Evolutionary conservation across 2,797 vertebrate species (phyloP).

Genomic region (Xerus rutilus): DNA sequence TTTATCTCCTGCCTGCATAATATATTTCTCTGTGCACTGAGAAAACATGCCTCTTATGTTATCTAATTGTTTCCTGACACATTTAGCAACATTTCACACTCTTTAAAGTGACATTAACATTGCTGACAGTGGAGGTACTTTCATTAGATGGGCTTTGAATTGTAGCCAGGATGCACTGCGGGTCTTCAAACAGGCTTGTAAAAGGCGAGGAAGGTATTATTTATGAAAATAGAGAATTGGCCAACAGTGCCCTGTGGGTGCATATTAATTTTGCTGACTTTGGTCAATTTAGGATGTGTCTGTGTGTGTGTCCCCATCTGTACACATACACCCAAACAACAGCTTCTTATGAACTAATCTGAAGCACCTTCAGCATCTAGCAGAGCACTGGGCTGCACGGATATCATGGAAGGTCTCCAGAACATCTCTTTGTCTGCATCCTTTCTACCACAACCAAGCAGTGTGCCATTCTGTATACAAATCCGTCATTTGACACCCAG

Average conservation of each 20-base stretch:
- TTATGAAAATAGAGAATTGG: constrained; percentile 68
- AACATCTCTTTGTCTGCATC: not conserved
- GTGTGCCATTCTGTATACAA: not conserved
- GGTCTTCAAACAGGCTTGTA: constrained; percentile 72
- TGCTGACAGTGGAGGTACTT: constrained; percentile 85
- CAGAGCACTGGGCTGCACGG: not conserved
- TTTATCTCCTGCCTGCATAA: constrained; percentile 84
- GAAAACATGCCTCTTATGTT: constrained; percentile 81
- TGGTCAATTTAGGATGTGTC: constrained; percentile 18
- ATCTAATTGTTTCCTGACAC: constrained; percentile 87
- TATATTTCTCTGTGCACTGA: constrained; percentile 84
- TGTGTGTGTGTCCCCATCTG: rapidly evolving
- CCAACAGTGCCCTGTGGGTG: not conserved
- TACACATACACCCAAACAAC: not conserved
- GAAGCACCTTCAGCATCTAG: not conserved
- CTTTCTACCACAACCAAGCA: not conserved
- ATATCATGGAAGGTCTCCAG: not conserved
- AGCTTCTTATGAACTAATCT: not conserved
- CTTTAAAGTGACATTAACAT: constrained; percentile 83
- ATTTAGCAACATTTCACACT: constrained; percentile 86
- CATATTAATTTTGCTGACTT: constrained; percentile 58
- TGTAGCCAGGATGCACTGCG: constrained; percentile 24
- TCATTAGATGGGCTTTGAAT: constrained; percentile 79
- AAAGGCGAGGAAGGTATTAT: constrained; percentile 54
- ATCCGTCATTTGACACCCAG: not conserved